Evolutionary conservation across 2,888 invertebrate species (phyloP).

Genomic region (Cephus rjabovi): DNA sequence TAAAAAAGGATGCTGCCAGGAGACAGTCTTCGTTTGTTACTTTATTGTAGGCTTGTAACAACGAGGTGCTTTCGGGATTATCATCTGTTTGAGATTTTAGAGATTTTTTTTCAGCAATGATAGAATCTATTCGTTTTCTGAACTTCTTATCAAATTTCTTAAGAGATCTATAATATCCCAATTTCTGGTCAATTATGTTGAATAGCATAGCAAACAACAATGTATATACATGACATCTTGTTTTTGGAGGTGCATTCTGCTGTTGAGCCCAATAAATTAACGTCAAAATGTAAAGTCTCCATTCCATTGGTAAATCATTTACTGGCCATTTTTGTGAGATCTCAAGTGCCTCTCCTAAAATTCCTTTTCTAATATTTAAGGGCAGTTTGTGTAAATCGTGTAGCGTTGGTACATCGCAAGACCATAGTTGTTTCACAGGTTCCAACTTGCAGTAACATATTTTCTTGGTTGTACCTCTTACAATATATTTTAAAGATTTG

Average conservation of each 20-base stretch:
- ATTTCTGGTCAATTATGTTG: constrained; percentile 71
- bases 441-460: constrained; percentile 38
- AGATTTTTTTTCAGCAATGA: constrained; percentile 13
- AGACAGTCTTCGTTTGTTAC: constrained; percentile 72
- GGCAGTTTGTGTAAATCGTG: constrained; percentile 53
- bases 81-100: constrained; percentile 12
- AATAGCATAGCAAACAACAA: constrained; percentile 72
- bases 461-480: constrained; percentile 43
- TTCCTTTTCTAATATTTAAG: constrained; percentile 44
- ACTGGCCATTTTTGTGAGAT: constrained; percentile 64
- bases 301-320: constrained; percentile 69
- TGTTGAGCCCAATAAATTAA: constrained; percentile 72
- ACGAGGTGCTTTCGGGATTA: constrained; percentile 55
- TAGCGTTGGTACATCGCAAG: constrained; percentile 57
- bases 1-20: constrained; percentile 70
- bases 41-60: constrained; percentile 66
- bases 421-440: constrained; percentile 26
- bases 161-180: constrained; percentile 70
- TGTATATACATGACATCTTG: constrained; percentile 69
- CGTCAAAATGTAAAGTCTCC: constrained; percentile 72
- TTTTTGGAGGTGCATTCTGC: constrained; percentile 63
- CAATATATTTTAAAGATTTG: constrained; percentile 48
- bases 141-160: constrained; percentile 68
- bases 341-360: constrained; percentile 69
- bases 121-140: constrained; percentile 37